phyloP scores from a whole-genome alignment of 2,888 invertebrate genomes.

The Epinotia nisella region DNA sequence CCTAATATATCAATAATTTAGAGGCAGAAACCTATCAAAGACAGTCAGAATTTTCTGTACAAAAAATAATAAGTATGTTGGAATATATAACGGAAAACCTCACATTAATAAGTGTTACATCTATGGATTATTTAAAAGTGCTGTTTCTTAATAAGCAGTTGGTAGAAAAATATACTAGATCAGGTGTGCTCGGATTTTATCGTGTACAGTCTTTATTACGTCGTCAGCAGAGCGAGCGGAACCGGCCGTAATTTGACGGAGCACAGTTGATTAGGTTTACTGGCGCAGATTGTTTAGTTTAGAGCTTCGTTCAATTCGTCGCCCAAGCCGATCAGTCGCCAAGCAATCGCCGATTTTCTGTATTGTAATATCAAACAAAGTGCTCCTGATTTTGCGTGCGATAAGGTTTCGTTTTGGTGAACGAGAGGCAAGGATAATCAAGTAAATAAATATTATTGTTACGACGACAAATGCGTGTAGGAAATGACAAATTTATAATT shows the following conservation, averaged over 20 bases:
- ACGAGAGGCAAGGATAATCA: constrained; percentile 3
- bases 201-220: too few species aligned
- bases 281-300: constrained; percentile 16
- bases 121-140: too few species aligned
- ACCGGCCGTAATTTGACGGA: background rate
- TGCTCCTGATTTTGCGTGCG: background rate
- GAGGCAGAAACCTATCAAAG: too few species aligned
- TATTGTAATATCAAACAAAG: constrained; percentile 21
- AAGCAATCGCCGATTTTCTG: constrained; percentile 4
- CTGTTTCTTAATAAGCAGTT: too few species aligned
- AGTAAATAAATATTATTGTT: background rate
- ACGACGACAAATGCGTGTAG: background rate
- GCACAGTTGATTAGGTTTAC: constrained; percentile 31
- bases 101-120: too few species aligned
- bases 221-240: constrained; percentile 3
- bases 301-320: constrained; percentile 10
- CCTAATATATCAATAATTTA: too few species aligned
- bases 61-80: too few species aligned
- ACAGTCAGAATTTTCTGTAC: too few species aligned
- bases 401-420: constrained; percentile 19
- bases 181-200: too few species aligned
- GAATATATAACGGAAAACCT: too few species aligned
- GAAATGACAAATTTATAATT: background rate
- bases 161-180: too few species aligned
- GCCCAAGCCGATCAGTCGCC: constrained; percentile 10